Conservation (phyloP, 2,888 invertebrate species). For the Drosophila differens region DNA sequence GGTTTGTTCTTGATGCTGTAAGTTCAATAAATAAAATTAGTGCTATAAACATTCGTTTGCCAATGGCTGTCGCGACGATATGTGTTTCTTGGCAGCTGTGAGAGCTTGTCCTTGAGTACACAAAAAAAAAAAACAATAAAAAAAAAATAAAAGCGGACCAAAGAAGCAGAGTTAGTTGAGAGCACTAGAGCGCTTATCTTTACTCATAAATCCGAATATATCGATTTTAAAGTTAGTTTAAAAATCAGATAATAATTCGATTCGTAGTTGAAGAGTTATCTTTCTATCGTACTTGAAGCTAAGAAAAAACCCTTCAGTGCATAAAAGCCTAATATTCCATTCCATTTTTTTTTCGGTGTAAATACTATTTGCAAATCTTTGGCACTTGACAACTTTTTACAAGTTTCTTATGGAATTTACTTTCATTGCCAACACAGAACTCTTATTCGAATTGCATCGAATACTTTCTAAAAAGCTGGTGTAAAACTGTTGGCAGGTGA, state of each 20-base stretch:
- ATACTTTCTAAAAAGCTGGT: constrained; percentile 14
- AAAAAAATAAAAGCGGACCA: not conserved
- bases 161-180: not conserved
- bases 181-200: not conserved
- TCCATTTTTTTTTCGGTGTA: not conserved
- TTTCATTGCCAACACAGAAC: constrained; percentile 55
- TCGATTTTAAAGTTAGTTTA: not conserved
- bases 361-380: constrained; percentile 53
- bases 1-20: constrained; percentile 49
- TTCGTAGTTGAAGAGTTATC: not conserved
- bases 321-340: not conserved
- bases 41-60: constrained; percentile 77
- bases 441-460: constrained; percentile 17
- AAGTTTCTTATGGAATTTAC: constrained; percentile 65
- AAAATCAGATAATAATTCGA: not conserved
- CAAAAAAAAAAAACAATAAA: not conserved
- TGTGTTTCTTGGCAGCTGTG: constrained; percentile 3
- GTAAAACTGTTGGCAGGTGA: constrained; percentile 59
- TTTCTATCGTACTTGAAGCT: not conserved
- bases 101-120: constrained; percentile 38
- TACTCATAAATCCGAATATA: not conserved
- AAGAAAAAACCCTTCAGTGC: not conserved
- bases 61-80: constrained; percentile 40
- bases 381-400: constrained; percentile 59
- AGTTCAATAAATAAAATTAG: constrained; percentile 79